These are phyloP conservation scores for Xylota segnis DNA, from an alignment of 2,888 invertebrate genomes.

Conservation along the genomic window DNA sequence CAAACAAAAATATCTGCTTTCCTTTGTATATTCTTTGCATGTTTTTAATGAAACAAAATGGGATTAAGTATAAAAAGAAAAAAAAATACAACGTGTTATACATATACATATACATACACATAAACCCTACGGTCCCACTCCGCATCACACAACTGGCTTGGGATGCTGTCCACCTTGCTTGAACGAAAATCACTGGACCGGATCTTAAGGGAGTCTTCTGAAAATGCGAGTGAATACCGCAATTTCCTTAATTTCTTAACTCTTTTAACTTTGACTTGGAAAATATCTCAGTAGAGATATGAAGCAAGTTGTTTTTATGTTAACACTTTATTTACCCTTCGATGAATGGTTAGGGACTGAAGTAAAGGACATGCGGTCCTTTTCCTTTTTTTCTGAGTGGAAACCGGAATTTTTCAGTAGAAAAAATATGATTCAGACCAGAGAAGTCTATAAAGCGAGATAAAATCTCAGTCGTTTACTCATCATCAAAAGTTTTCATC, in stretches of 20 bases:
- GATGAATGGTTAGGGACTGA: conserved; percentile 9
- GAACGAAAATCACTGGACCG: conserved; percentile 10
- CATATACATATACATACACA: neutral
- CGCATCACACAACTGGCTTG: neutral
- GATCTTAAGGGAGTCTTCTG: neutral
- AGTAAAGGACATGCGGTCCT: conserved; percentile 5
- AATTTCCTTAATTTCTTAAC: conserved; percentile 38
- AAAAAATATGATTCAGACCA: conserved; percentile 20
- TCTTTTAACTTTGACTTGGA: conserved; percentile 18
- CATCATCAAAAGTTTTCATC: conserved; percentile 42
- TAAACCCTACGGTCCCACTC: conserved; percentile 17
- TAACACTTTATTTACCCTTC: conserved; percentile 24
- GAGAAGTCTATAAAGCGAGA: conserved; percentile 10
- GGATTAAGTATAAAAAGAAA: neutral
- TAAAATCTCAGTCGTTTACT: conserved; percentile 31
- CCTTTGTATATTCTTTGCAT: conserved; percentile 17
- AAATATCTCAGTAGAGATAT: conserved; percentile 13
- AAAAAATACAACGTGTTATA: neutral
- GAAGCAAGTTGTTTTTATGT: conserved; percentile 27
- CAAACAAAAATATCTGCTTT: conserved; percentile 5
- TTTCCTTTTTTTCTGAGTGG: conserved; percentile 13
- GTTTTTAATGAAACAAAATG: conserved; percentile 38
- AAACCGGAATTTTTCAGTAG: conserved; percentile 4
- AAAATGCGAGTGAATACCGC: conserved; percentile 20
- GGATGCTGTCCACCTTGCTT: conserved; percentile 2